A percentile compares a stretch with the other conserved stretches of the same genome.
Conservation (phyloP, 2,888 invertebrate genomes). For the Lasioglossum zephyrum region DNA sequence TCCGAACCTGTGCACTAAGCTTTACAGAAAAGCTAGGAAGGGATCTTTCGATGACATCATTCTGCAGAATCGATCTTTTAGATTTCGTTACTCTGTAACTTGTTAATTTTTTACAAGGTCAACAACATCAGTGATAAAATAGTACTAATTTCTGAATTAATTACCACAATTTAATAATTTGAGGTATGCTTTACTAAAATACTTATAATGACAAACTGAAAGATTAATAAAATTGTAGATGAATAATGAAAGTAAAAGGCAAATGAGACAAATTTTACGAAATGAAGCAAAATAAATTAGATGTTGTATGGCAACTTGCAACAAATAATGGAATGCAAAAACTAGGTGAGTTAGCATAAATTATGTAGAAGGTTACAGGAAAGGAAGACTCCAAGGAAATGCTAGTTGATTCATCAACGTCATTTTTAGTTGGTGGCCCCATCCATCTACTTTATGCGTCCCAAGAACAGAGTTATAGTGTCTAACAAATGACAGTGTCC, state of each 20-base stretch:
- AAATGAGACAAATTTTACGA: neutral
- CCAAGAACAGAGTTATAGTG: neutral
- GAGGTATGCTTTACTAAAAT: neutral
- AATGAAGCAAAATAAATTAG: neutral
- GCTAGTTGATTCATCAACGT: constrained; percentile 20
- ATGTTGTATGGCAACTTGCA: neutral
- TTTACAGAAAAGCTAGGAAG: neutral
- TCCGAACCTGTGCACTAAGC: neutral
- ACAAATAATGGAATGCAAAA: neutral
- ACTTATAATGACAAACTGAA: neutral
- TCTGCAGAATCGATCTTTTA: neutral
- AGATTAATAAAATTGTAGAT: neutral
- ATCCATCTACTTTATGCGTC: neutral
- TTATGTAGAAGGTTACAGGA: neutral
- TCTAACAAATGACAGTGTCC: neutral
- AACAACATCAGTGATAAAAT: neutral
- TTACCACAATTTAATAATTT: neutral
- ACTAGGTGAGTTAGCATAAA: neutral
- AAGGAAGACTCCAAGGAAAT: neutral
- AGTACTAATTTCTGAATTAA: neutral
- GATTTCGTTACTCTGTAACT: neutral
- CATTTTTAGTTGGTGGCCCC: neutral
- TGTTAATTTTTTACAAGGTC: neutral
- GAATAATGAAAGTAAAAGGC: neutral
- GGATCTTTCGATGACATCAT: neutral